Percentiles rank a stretch among this genome's conserved stretches.
Evolutionary conservation across 2,113 vertebrate species (phyloP).

Genomic region (Semicossyphus pulcher): DNA sequence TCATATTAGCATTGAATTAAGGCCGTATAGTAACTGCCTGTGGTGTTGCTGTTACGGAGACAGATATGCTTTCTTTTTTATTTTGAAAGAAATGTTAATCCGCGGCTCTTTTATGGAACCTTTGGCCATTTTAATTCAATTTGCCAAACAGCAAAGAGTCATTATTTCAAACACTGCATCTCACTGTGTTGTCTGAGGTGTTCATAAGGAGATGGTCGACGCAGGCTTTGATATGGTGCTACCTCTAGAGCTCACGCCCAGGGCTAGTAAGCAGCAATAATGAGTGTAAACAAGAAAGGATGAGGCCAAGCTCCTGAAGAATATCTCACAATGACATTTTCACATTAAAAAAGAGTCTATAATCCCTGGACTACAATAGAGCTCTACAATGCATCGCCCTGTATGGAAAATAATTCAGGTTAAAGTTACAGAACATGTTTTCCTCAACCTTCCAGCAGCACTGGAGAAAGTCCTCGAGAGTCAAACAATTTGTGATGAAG

Average conservation of each 20-base stretch:
- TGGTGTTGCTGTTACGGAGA: constrained; percentile 34
- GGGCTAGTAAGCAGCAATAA: constrained; percentile 62
- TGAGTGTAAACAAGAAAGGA: constrained; percentile 61
- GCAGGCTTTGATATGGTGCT: constrained; percentile 44
- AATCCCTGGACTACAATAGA: background rate
- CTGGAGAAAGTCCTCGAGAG: background rate
- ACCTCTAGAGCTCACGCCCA: constrained; percentile 32
- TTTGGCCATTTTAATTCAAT: constrained; percentile 70
- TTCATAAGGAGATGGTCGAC: constrained; percentile 14
- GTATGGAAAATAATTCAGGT: background rate
- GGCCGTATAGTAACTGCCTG: constrained; percentile 33
- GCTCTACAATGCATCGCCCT: background rate
- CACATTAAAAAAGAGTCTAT: constrained; percentile 12
- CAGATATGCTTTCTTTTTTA: background rate
- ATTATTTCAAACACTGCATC: constrained; percentile 55
- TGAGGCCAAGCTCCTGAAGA: constrained; percentile 33
- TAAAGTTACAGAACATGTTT: background rate
- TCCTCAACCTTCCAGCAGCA: background rate
- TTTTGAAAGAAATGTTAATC: constrained; percentile 29
- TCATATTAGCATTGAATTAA: constrained; percentile 69
- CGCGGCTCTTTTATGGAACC: too few species aligned
- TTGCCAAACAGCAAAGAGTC: constrained; percentile 63
- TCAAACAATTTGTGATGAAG: background rate
- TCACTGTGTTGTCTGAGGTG: constrained; percentile 9
- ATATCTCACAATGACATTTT: constrained; percentile 19